Base-by-base conservation (phyloP, 2,888 invertebrate species). In the Rhodophaea formosa region DNA sequence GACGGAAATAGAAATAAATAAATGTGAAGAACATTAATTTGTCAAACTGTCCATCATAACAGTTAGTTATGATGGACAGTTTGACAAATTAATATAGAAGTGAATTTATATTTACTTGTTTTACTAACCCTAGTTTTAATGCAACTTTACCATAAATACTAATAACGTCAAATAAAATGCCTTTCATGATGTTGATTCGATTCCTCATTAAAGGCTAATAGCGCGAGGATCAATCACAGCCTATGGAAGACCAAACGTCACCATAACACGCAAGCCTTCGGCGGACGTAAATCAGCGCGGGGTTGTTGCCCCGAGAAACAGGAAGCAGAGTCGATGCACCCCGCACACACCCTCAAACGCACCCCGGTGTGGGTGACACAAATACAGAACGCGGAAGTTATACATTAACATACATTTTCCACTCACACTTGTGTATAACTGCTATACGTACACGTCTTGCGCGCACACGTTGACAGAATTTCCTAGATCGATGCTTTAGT, bases 301-400 rank as follows among this genome's bases (percentile, higher is more conserved):
- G 88, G 89, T 85, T 89, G 82, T 86, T 87, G 86, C 86, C 87
- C 90, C 82, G 85, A 74, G 80, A 77, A 81, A 78, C 82, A 80
- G 89, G 89, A 88, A 89, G 79, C 83, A 65, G 71, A 87, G 90
- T 88, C 89, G 86, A 85, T 91, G 90, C 90, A 91, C 90, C 88
- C 86, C 72, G 79, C 83, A 56, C 82, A 74, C 82, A 81, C 80
- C 15, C 35, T 8, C 1, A 47, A 5, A 23, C 23, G 3, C 17
- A 12, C 57, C 56, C 39, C 35, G 57, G 81, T 85, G 83, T 78
- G 86, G 59, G 82, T 84, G 84, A 84, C 86, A 85, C 82, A 69
- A 79, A 85, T 85, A 84, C 79, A 70, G 67, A 82, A 86, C 77
- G 80, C 89, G 90, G 90, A 90, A 90, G 85, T 83, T 72, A 68